Conservation (phyloP, 2,113 vertebrate species). For the Oryzias melastigma region DNA sequence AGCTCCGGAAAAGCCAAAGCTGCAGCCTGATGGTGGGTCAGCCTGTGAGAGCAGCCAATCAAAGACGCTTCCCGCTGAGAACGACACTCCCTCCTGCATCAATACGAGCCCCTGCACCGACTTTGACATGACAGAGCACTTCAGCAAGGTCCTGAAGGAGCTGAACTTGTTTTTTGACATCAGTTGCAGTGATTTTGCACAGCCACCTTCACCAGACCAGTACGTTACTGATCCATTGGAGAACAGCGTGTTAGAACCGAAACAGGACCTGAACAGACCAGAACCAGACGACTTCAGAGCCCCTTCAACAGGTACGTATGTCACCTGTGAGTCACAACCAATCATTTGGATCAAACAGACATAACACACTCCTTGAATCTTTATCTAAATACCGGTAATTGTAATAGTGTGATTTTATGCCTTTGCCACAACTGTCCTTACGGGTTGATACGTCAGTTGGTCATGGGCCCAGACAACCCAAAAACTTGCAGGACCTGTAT, state of each 20-base stretch:
- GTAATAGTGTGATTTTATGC: too few relatives aligned
- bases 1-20: slow-evolving; percentile 2
- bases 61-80: slow-evolving; percentile 7
- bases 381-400: too few relatives aligned
- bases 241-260: background rate
- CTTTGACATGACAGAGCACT: slow-evolving; percentile 82
- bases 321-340: background rate
- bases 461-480: too few relatives aligned
- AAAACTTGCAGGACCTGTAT: too few relatives aligned
- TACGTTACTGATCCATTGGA: background rate
- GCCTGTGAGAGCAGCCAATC: background rate
- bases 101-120: slow-evolving; percentile 34
- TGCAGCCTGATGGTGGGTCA: slow-evolving; percentile 19
- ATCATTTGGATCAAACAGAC: background rate
- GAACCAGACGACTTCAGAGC: slow-evolving; percentile 9
- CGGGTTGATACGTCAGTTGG: too few relatives aligned
- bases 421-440: too few relatives aligned
- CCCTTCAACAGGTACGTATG: slow-evolving; percentile 35
- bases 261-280: slow-evolving; percentile 18
- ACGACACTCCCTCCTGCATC: slow-evolving; percentile 37
- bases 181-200: slow-evolving; percentile 44
- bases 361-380: too few relatives aligned
- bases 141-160: slow-evolving; percentile 84
- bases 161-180: slow-evolving; percentile 82
- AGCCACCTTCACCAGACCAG: slow-evolving; percentile 14